Base-by-base conservation (phyloP, 2,797 vertebrate species). In the Sebastolobus altivelis region DNA sequence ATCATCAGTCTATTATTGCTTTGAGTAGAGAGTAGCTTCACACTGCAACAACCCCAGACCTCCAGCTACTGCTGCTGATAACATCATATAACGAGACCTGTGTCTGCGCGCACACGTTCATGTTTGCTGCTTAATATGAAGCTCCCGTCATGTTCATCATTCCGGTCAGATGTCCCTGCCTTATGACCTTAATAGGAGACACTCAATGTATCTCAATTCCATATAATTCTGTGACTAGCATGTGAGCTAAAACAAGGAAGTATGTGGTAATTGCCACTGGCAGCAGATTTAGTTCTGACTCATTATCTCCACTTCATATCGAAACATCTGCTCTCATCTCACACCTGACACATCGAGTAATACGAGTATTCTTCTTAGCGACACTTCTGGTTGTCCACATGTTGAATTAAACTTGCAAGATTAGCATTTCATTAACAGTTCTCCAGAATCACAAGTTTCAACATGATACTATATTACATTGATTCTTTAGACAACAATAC, bases 1-100 rank as follows among this genome's bases (percentile, higher is more conserved):
- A 95, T 94, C 90, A 93, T 92, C 87, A 59, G 86, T 81, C 91
- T 92, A 92, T 93, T 95, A 94, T 92, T 90, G 89, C 81, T 79
- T 46, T 79, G 85, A 89, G 88, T 75, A 83, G 87, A 90, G 87
- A 89, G 92, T 79, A 83, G 87, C 82, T 72, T 87, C 81, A 85
- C 56, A 85, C 65, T 66, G 86, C 82, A 91, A 88, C 75, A 80
- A 84, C 43, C 87, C 76, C 85, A 74, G 67, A 82, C 88, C 87
- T 90, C 77, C 88, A 69, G 79, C 87, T 77, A 80, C 58, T 81
- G 65, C 83, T 88, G 85, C 76, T 88, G 84, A 90, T 91, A 86
- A 89, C 85, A 79, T 74, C 83, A 80, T 82, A 87, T 92, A 93
- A 95, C 87, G 72, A 84, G 88, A 82, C 54, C 71, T n/a, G 77